phyloP scores from a whole-genome alignment of 2,888 invertebrate species.

The Drosophila austrosaltans region DNA sequence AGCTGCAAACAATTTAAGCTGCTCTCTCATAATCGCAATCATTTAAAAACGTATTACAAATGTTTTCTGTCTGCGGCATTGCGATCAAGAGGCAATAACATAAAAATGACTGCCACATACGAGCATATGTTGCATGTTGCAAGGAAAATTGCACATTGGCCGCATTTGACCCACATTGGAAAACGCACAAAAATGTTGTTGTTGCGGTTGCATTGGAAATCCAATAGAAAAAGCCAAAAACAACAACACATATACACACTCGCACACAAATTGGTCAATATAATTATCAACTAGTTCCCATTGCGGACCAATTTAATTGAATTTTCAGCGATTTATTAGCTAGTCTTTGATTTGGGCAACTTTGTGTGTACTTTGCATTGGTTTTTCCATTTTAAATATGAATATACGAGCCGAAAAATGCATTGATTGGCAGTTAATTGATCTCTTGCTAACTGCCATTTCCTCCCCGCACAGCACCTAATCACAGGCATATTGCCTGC shows the following conservation, averaged over 20 bases:
- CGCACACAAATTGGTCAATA: constrained; percentile 61
- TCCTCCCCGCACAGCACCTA: constrained; percentile 7
- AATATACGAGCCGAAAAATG: constrained; percentile 34
- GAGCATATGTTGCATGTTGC: constrained; percentile 33
- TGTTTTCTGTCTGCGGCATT: constrained; percentile 64
- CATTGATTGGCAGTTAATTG: constrained; percentile 60
- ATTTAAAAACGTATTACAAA: constrained; percentile 77
- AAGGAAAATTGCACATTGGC: constrained; percentile 66
- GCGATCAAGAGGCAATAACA: constrained; percentile 50
- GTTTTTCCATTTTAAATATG: constrained; percentile 25
- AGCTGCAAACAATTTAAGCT: constrained; percentile 26
- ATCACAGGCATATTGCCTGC: not conserved
- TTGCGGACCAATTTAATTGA: constrained; percentile 61
- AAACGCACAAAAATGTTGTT: constrained; percentile 48
- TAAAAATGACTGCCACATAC: constrained; percentile 53
- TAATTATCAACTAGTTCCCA: constrained; percentile 61
- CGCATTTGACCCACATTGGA: constrained; percentile 57
- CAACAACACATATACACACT: not conserved
- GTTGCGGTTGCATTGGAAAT: not conserved
- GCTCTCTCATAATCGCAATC: constrained; percentile 35
- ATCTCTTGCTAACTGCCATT: constrained; percentile 45
- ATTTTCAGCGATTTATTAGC: constrained; percentile 56
- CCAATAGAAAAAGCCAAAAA: not conserved
- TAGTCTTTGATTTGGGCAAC: constrained; percentile 24
- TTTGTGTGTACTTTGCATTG: constrained; percentile 45